Evolutionary conservation across 2,113 vertebrate species (phyloP).

Genomic region (Macquaria ambigua): DNA sequence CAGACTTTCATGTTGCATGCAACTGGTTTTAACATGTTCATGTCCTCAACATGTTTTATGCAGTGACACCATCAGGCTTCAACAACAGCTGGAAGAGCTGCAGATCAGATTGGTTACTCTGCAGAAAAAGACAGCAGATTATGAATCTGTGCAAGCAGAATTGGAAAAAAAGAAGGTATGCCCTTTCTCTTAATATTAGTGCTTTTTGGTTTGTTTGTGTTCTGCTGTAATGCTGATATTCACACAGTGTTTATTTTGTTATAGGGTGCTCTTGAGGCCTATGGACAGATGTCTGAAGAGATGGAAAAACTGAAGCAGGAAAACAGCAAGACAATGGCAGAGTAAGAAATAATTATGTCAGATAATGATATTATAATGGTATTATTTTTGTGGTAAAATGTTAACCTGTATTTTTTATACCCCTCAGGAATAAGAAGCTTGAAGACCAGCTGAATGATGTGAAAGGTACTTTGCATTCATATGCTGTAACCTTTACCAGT

Average conservation of each 20-base stretch:
- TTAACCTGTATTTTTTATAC: constrained; percentile 38
- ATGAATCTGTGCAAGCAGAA: constrained; percentile 87
- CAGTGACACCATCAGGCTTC: constrained; percentile 90
- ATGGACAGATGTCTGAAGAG: constrained; percentile 86
- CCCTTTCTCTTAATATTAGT: neutral
- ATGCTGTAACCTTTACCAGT: neutral
- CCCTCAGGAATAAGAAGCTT: constrained; percentile 88
- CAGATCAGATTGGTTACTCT: constrained; percentile 88
- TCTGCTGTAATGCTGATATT: neutral
- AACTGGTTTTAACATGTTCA: neutral
- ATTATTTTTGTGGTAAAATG: neutral
- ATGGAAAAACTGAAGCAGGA: constrained; percentile 87
- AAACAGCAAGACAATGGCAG: constrained; percentile 79
- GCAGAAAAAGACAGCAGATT: constrained; percentile 89
- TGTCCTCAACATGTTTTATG: constrained; percentile 29
- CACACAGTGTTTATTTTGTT: neutral
- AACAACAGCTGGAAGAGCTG: constrained; percentile 92
- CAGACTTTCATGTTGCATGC: neutral
- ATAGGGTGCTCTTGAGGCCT: constrained; percentile 88
- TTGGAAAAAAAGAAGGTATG: constrained; percentile 92
- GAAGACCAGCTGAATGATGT: constrained; percentile 88
- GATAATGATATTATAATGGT: neutral
- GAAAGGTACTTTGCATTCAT: constrained; percentile 85
- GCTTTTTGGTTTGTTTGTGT: neutral
- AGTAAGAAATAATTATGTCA: constrained; percentile 81